A percentile compares a stretch with the other conserved stretches of the same genome.
Evolutionary conservation across 1,140 invertebrate genomes (phyloP).

Genomic region (Notospermus geniculatus): DNA sequence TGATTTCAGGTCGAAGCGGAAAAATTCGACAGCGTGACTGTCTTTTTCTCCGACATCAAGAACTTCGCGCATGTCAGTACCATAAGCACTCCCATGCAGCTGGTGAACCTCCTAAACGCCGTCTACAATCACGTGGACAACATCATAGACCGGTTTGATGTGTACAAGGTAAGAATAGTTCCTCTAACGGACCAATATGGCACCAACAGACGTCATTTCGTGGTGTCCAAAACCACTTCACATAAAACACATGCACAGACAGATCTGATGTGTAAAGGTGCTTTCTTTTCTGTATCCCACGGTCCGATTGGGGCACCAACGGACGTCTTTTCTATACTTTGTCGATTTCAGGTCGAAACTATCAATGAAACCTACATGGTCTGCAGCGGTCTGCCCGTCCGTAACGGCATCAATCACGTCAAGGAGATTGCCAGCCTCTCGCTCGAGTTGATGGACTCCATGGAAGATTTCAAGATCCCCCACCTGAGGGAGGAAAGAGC

Average conservation of each 20-base stretch:
- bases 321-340: no score
- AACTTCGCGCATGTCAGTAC: constrained; percentile 29
- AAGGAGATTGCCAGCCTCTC: constrained; percentile 21
- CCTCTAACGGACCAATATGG: no score
- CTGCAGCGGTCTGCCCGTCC: constrained; percentile 80
- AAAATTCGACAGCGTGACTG: constrained; percentile 18
- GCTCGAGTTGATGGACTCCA: constrained; percentile 15
- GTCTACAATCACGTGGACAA: constrained; percentile 33
- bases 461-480: constrained; percentile 15
- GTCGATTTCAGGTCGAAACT: constrained; percentile 79
- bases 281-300: no score
- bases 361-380: constrained; percentile 98
- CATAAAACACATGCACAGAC: no score
- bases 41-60: constrained; percentile 33
- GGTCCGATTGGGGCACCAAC: no score
- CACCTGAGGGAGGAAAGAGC: constrained; percentile 38
- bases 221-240: no score
- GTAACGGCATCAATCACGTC: constrained; percentile 22
- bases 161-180: constrained; percentile 78
- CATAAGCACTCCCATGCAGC: constrained; percentile 24
- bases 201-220: no score
- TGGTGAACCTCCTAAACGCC: constrained; percentile 30
- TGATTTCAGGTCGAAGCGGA: constrained; percentile 9
- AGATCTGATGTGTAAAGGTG: no score
- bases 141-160: constrained; percentile 89